Conservation (phyloP, 92 coral and sea anemone genomes). For the Pocillopora grandis region DNA sequence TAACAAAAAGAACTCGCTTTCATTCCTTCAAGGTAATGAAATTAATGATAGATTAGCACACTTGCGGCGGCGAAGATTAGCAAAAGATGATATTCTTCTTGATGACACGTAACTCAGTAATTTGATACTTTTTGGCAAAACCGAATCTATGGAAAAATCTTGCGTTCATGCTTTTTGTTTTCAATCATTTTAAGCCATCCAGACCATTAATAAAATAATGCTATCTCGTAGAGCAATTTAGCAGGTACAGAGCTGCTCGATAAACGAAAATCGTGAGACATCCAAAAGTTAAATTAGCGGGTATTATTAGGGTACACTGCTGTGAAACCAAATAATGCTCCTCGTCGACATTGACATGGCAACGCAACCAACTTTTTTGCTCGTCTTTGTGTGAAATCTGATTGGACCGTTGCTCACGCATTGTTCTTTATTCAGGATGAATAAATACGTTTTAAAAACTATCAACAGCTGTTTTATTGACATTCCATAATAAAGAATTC, state of each 20-base stretch:
- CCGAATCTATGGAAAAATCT: no score
- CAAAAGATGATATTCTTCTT: neutral
- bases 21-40: neutral
- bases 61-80: neutral
- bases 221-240: no score
- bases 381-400: neutral
- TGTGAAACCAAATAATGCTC: neutral
- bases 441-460: slow-evolving; percentile 14
- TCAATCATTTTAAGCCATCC: no score
- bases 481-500: slow-evolving; percentile 41
- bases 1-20: no score
- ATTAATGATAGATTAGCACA: neutral
- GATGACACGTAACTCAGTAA: neutral
- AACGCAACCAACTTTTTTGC: neutral
- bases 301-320: neutral
- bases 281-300: neutral
- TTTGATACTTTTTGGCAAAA: no score
- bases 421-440: slow-evolving; percentile 18
- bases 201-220: no score
- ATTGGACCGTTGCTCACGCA: neutral
- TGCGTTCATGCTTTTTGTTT: no score
- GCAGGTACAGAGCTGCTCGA: no score
- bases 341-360: slow-evolving; percentile 10
- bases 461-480: slow-evolving; percentile 29
- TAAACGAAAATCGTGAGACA: neutral